Evolutionary conservation across 2,888 invertebrate species (phyloP).

Genomic region (Gymnosoma rotundatum): DNA sequence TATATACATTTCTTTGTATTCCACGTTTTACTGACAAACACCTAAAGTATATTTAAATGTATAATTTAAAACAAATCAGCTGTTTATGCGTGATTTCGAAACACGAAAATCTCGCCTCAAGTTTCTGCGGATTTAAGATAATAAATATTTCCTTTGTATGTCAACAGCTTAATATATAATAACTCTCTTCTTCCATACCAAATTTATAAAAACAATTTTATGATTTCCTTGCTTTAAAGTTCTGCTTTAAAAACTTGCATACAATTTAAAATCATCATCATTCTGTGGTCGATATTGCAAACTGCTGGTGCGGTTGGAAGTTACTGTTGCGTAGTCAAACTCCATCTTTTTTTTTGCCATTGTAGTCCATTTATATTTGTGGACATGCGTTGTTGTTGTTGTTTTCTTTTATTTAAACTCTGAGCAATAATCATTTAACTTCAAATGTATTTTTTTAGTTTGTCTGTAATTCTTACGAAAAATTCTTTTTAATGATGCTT

Average conservation of each 20-base stretch:
- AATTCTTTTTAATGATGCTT: constrained; percentile 65
- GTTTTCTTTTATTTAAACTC: constrained; percentile 17
- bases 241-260: background rate
- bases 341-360: background rate
- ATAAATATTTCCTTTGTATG: no score
- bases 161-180: no score
- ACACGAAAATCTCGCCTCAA: no score
- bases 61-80: no score
- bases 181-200: no score
- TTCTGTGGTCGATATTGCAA: constrained; percentile 51
- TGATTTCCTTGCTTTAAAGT: background rate
- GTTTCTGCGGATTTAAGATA: no score
- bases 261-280: constrained; percentile 50
- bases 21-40: no score
- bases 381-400: background rate
- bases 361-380: background rate
- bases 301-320: constrained; percentile 47
- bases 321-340: constrained; percentile 50
- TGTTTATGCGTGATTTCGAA: no score
- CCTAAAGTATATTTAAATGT: no score
- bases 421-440: constrained; percentile 67
- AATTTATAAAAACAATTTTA: background rate
- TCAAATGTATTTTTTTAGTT: constrained; percentile 54
- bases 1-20: no score
- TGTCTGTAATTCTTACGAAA: constrained; percentile 32